phyloP scores from a whole-genome alignment of 2,888 invertebrate species.

The Oithona nana region DNA sequence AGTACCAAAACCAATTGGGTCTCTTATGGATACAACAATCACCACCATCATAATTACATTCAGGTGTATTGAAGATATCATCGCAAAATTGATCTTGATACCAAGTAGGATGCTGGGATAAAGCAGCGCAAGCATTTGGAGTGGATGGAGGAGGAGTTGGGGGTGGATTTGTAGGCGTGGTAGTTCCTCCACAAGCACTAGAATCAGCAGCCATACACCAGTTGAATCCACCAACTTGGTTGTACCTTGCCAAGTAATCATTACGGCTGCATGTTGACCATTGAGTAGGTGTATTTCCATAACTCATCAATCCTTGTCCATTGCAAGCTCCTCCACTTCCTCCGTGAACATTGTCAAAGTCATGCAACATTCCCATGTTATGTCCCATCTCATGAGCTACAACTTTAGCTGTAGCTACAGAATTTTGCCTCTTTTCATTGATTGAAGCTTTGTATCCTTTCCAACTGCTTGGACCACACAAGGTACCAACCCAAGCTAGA shows the following conservation, averaged over 20 bases:
- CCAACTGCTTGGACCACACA: neutral
- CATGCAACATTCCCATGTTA: slow-evolving; percentile 39
- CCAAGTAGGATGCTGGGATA: no score
- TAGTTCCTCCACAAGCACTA: no score
- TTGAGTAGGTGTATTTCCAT: neutral
- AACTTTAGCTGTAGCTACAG: slow-evolving; percentile 34
- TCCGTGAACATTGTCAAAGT: neutral
- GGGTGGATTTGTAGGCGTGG: no score
- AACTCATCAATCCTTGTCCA: neutral
- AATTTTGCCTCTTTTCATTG: neutral
- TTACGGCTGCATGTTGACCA: neutral
- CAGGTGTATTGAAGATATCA: no score
- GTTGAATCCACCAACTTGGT: no score
- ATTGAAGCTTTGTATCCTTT: neutral
- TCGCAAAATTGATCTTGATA: no score
- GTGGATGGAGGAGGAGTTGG: no score
- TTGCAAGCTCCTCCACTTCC: neutral
- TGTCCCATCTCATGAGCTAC: slow-evolving; percentile 63
- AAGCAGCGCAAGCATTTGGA: no score
- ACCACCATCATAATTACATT: no score
- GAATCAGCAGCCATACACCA: no score
- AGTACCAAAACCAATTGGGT: no score
- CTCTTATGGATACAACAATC: no score
- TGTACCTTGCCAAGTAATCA: neutral
- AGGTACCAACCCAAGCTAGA: neutral